Evolutionary conservation across 2,888 invertebrate species (phyloP), one percentile per base, ranked within the genome.

Genomic region (Callyntrura sp.): DNA sequence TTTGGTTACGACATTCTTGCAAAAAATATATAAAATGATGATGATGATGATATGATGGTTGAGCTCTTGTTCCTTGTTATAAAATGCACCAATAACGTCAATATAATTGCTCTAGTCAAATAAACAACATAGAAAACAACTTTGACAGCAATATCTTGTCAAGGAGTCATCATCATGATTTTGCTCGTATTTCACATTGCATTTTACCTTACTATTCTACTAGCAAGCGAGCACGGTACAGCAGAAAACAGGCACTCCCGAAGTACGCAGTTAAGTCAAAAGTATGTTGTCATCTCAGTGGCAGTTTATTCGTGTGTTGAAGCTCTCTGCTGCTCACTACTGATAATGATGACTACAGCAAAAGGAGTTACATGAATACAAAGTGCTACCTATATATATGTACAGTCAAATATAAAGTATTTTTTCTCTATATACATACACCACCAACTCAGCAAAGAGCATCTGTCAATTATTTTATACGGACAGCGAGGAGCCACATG

Each of bases 81-180:
- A 55, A 76, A 76, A 76, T 76, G 76, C 55, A 76, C 76, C 76
- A 76, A 76, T 76, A 76, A 76, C 76, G 25, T 76, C 76, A 76
- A 76, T 76, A 76, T 28, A 25, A 76, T 76, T 55, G 51, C 73
- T 45, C 23, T 9, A 25, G 51, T 51, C 51, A 76, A 55, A 51
- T 76, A 25, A 76, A 76, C 76, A 76, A 76, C 76, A 76, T 4
- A 76, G 51, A 76, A 76, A 76, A 76, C 55, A 51, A 25, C 76
- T 76, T 76, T 76, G 76, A 76, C 76, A 76, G 76, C 55, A 76
- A 76, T 51, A 76, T 76, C 76, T 76, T 76, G 76, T 76, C 73
- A 73, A 17, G 17, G 17, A 17, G 76, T 55, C 55, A 70, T 73
- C 43, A 65, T 14, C 28, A 35, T 9, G 28, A 5, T 68, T 35